Percentiles rank a stretch among this genome's conserved stretches.
Evolutionary conservation across 2,888 invertebrate species (phyloP).

Genomic region (Melipona bicolor): DNA sequence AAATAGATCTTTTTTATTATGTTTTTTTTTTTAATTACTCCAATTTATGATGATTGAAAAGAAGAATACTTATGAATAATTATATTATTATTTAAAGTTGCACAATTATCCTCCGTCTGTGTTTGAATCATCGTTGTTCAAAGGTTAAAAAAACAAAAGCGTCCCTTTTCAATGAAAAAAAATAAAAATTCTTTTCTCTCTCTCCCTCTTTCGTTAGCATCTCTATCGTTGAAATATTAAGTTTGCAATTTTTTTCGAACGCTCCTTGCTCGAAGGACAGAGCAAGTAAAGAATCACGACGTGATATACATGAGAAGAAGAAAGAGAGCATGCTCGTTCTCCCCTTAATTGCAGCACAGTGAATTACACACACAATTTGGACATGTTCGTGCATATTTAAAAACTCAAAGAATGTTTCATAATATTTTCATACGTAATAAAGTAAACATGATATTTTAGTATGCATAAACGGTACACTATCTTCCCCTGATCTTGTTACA

Average conservation of each 20-base stretch:
- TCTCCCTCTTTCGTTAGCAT: neutral
- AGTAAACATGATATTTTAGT: constrained; percentile 52
- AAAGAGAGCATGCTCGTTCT: neutral
- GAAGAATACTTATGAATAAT: too few relatives aligned
- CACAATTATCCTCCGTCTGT: too few relatives aligned
- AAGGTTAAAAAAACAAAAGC: neutral
- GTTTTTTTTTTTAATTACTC: too few relatives aligned
- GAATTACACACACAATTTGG: constrained; percentile 19
- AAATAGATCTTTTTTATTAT: too few relatives aligned
- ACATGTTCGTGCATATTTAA: constrained; percentile 35
- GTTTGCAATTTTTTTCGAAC: neutral
- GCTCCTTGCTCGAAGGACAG: neutral
- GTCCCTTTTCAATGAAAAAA: neutral
- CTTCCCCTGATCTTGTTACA: constrained; percentile 38
- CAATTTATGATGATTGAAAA: too few relatives aligned
- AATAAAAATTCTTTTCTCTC: neutral
- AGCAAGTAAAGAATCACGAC: neutral
- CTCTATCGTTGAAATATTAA: neutral
- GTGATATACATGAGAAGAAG: neutral
- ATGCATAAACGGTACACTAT: constrained; percentile 33
- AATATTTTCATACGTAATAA: constrained; percentile 44
- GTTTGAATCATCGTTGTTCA: neutral
- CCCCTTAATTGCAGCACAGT: constrained; percentile 31
- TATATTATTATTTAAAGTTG: too few relatives aligned
- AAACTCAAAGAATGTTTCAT: constrained; percentile 33